Conservation (phyloP, 2,888 invertebrate genomes). For the Cheilosia impressa region DNA sequence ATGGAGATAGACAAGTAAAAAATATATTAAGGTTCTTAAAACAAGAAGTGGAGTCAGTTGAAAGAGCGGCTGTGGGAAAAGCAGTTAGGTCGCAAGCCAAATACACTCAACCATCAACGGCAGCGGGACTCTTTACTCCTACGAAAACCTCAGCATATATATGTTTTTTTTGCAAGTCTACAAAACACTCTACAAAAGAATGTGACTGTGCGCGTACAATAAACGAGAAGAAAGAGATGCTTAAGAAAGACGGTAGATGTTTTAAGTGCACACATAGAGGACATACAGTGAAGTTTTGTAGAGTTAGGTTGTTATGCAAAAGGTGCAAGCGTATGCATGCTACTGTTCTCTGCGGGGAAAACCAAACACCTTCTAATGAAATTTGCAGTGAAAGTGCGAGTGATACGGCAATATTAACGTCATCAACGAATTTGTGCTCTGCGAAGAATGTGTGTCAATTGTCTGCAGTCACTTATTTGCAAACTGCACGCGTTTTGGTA, state of each 20-base stretch:
- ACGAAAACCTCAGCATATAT: constrained; percentile 7
- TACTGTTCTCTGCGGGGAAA: not conserved
- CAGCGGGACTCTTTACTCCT: not conserved
- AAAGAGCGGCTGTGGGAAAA: no score
- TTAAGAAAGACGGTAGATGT: not conserved
- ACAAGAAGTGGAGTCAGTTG: no score
- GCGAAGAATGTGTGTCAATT: constrained; percentile 1
- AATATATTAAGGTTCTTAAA: constrained; percentile 13
- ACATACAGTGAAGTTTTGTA: no score
- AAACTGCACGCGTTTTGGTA: no score
- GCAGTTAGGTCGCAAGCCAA: no score
- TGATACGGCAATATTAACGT: not conserved
- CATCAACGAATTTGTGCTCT: constrained; percentile 5
- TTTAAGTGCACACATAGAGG: no score
- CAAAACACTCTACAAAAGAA: no score
- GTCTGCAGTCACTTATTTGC: not conserved
- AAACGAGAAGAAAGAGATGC: no score
- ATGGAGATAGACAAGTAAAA: constrained; percentile 24
- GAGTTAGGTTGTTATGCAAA: no score
- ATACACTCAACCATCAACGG: no score
- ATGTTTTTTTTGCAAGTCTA: not conserved
- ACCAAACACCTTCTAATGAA: not conserved
- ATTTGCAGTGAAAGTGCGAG: constrained; percentile 1
- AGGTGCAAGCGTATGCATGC: not conserved
- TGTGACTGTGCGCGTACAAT: no score